phyloP scores from a whole-genome alignment of 2,797 vertebrate genomes.

The Phoebastria nigripes region DNA sequence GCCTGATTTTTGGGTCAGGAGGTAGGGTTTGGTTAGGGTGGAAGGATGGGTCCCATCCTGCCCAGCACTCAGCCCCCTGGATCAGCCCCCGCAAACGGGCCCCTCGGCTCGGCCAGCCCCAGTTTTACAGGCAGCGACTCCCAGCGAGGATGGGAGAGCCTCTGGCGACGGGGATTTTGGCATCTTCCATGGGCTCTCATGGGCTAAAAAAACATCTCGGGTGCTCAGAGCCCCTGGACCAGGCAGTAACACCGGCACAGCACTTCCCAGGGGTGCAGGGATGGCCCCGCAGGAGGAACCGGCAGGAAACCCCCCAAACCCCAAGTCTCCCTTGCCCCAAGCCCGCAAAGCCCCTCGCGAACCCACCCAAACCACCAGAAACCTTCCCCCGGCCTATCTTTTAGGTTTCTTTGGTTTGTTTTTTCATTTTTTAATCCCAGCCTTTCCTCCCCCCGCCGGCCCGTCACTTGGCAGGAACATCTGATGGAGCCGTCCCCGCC shows the following conservation, averaged over 20 bases:
- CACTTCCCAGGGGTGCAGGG: background rate
- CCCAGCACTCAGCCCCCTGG: background rate
- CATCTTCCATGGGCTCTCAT: background rate
- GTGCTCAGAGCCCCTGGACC: background rate
- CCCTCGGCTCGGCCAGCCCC: fast-evolving
- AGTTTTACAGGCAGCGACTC: background rate
- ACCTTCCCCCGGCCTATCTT: background rate
- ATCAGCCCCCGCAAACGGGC: fast-evolving
- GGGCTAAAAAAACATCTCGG: background rate
- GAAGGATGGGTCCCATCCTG: background rate
- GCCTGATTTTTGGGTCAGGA: background rate
- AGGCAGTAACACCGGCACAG: fast-evolving
- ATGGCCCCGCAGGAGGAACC: background rate
- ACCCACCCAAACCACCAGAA: background rate
- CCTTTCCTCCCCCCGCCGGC: background rate
- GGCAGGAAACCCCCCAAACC: background rate
- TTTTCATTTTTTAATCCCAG: background rate
- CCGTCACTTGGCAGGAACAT: background rate
- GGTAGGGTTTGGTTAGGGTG: background rate
- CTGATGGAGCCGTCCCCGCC: background rate
- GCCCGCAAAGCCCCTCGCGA: background rate
- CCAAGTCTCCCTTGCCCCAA: fast-evolving
- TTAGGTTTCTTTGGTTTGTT: background rate
- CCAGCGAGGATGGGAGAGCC: background rate
- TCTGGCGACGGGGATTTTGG: fast-evolving